Conservation (phyloP, 2,113 vertebrate genomes). For the Calonectris borealis region DNA sequence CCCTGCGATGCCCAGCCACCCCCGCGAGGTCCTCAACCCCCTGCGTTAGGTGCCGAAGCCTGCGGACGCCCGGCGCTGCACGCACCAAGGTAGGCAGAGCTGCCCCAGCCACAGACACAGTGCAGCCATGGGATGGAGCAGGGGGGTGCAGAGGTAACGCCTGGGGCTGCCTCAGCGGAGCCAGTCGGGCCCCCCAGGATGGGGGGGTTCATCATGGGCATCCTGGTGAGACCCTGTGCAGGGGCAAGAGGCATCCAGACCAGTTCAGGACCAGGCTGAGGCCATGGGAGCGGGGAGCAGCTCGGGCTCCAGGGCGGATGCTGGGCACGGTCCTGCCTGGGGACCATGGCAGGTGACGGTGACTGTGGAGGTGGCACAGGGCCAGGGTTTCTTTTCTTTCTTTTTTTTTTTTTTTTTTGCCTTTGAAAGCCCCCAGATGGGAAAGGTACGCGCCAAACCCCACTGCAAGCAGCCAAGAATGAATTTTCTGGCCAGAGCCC, state of each 20-base stretch:
- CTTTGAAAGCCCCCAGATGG: constrained; percentile 60
- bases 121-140: not conserved
- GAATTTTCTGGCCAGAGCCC: constrained; percentile 46
- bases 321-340: not conserved
- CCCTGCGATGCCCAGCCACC: constrained; percentile 42
- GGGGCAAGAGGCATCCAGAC: not conserved
- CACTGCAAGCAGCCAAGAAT: constrained; percentile 49
- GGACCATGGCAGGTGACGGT: not conserved
- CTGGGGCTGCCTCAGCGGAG: not conserved
- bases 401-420: not conserved
- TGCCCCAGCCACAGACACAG: not conserved
- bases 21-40: not conserved
- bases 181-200: not conserved
- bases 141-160: not conserved
- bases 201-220: not conserved
- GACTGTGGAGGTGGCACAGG: not conserved
- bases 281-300: not conserved
- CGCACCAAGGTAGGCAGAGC: constrained; percentile 33
- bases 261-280: not conserved
- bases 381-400: fast-evolving
- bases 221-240: not conserved
- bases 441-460: constrained; percentile 43
- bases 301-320: not conserved
- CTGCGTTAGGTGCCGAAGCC: not conserved
- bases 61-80: not conserved